phyloP scores from a whole-genome alignment of 2,113 vertebrate species.

The Carassius carassius region DNA sequence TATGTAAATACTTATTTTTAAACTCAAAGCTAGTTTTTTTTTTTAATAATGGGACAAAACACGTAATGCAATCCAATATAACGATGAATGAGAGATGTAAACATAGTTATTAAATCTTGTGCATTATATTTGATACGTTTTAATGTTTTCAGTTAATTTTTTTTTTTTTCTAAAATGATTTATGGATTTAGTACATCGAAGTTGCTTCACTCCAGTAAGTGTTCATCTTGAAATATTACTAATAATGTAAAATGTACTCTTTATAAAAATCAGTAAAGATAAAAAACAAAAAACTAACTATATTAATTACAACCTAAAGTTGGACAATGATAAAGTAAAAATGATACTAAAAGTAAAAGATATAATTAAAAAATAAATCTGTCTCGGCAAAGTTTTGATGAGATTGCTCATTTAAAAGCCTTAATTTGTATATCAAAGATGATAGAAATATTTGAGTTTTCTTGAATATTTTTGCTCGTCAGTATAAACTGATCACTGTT shows the following conservation, averaged over 20 bases:
- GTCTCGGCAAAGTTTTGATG: background rate
- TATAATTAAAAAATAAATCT: no score
- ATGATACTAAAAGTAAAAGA: no score
- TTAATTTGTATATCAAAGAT: background rate
- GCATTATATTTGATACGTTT: background rate
- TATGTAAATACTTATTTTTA: background rate
- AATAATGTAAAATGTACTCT: background rate
- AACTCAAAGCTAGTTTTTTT: background rate
- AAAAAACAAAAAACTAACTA: no score
- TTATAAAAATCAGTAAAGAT: background rate
- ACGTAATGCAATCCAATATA: background rate
- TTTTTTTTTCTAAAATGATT: background rate
- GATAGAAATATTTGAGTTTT: background rate
- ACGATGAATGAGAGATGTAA: background rate
- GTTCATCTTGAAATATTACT: background rate
- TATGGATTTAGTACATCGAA: no score
- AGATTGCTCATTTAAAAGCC: background rate
- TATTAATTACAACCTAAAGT: no score
- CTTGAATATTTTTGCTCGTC: background rate
- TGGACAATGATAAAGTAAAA: no score
- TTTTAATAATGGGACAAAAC: background rate
- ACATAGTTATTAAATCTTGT: background rate
- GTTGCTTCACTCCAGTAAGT: background rate
- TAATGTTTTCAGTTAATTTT: background rate
- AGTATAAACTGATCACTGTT: background rate